Conservation (phyloP, 2,888 invertebrate genomes). For the Bellardia pandia region DNA sequence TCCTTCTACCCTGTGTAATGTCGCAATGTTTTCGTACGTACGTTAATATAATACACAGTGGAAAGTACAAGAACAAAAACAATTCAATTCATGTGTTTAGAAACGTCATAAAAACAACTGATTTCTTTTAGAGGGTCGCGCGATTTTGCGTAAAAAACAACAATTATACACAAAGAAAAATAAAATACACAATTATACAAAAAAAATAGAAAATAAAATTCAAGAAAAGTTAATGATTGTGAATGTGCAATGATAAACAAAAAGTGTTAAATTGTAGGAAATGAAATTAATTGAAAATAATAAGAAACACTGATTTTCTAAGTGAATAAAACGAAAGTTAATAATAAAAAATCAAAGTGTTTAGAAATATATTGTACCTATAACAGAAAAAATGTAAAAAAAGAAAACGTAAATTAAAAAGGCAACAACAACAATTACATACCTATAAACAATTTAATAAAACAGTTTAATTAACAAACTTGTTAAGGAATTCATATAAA, state of each 20-base stretch:
- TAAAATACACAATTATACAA: not conserved
- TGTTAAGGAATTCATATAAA: constrained; percentile 5
- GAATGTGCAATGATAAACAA: constrained; percentile 19
- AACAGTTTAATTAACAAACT: not conserved
- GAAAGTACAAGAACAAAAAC: not conserved
- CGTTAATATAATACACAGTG: constrained; percentile 9
- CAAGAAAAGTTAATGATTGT: not conserved
- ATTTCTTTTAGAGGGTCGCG: constrained; percentile 9
- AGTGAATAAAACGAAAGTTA: not conserved
- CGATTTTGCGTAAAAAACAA: constrained; percentile 48
- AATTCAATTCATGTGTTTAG: constrained; percentile 33
- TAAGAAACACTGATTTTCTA: constrained; percentile 16
- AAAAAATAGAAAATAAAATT: not conserved
- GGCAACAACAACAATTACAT: constrained; percentile 1
- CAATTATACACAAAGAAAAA: constrained; percentile 40
- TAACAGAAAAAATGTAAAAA: constrained; percentile 10
- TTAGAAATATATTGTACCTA: constrained; percentile 24
- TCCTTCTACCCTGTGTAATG: not conserved
- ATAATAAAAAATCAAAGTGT: not conserved
- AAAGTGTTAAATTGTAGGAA: not conserved
- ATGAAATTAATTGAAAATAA: not conserved
- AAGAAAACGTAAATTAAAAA: constrained; percentile 1
- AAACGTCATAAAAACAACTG: constrained; percentile 51
- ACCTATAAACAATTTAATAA: not conserved
- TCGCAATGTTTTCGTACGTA: not conserved